A percentile compares a stretch with the other conserved stretches of the same genome.
Evolutionary conservation across 2,888 invertebrate genomes (phyloP).

Genomic region (Ephialtes manifestator): DNA sequence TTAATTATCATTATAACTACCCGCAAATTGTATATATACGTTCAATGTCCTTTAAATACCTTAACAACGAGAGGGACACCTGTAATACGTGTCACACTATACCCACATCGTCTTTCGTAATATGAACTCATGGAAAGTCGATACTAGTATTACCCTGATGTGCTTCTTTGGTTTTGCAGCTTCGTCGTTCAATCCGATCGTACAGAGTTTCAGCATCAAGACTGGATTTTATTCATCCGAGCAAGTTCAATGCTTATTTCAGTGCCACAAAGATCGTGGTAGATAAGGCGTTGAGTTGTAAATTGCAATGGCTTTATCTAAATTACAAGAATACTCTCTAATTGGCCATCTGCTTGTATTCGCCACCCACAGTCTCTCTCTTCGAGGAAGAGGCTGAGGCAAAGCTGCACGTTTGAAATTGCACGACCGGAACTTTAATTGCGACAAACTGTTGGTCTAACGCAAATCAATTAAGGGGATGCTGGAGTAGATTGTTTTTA

Average conservation of each 20-base stretch:
- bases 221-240: conserved; percentile 49
- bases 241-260: conserved; percentile 66
- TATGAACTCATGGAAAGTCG: conserved; percentile 67
- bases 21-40: conserved; percentile 40
- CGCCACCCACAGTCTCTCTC: conserved; percentile 54
- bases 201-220: conserved; percentile 64
- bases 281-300: background rate
- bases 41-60: conserved; percentile 57
- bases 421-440: conserved; percentile 51
- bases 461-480: conserved; percentile 58
- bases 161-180: conserved; percentile 23
- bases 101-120: conserved; percentile 63
- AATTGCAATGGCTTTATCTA: conserved; percentile 63
- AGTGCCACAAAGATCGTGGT: background rate
- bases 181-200: conserved; percentile 58
- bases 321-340: conserved; percentile 60
- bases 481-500: no score
- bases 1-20: conserved; percentile 37
- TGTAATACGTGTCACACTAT: conserved; percentile 68
- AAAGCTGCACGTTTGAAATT: conserved; percentile 15
- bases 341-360: conserved; percentile 52
- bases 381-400: background rate
- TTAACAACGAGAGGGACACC: conserved; percentile 41
- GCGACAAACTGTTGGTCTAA: conserved; percentile 57
- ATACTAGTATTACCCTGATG: conserved; percentile 61